Evolutionary conservation across 2,888 invertebrate genomes (phyloP).

Genomic region (Entomobrya multifasciata): DNA sequence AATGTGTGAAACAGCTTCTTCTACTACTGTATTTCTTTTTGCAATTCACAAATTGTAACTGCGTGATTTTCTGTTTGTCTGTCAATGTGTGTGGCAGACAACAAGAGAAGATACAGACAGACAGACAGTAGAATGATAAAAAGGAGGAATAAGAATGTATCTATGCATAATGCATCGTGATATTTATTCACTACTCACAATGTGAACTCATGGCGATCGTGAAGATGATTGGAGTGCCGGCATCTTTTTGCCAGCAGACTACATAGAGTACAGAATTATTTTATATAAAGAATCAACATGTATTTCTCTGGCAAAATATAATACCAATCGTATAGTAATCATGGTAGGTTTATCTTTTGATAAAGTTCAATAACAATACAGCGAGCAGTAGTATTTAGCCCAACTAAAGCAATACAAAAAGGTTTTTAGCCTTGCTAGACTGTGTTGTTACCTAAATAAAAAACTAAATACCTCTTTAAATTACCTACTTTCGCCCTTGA

Average conservation of each 20-base stretch:
- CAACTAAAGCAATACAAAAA: neutral
- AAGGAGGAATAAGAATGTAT: neutral
- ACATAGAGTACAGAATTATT: neutral
- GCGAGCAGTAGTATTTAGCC: neutral
- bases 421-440: neutral
- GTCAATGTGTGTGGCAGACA: neutral
- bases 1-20: neutral
- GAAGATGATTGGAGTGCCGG: neutral
- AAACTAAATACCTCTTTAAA: constrained; percentile 64
- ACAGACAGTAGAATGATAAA: constrained; percentile 22
- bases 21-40: neutral
- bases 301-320: neutral
- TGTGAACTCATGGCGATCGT: neutral
- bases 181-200: neutral
- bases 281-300: constrained; percentile 15
- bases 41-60: neutral
- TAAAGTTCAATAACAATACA: neutral
- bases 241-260: constrained; percentile 8
- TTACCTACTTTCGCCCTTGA: constrained; percentile 73
- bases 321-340: constrained; percentile 3
- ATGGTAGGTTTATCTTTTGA: too few relatives aligned
- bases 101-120: constrained; percentile 10
- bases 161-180: constrained; percentile 22
- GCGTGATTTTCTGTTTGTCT: too few relatives aligned
- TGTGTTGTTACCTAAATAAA: constrained; percentile 21